Evolutionary conservation across 2,888 invertebrate genomes (phyloP), one percentile per base, ranked within the genome.

Genomic region (Chaitophorus viminalis): DNA sequence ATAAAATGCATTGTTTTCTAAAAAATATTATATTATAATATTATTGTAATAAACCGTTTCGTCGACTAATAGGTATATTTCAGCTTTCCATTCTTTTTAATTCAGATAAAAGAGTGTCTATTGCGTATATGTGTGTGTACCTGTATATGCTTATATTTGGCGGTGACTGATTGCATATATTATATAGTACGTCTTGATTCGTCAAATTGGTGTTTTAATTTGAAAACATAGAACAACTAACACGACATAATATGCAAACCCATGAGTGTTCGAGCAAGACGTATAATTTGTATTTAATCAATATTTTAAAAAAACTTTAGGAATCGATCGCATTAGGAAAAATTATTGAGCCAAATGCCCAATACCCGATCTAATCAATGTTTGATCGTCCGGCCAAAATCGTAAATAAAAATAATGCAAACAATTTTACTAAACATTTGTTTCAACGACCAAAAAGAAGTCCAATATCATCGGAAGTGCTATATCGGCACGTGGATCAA

Each of bases 11-110:
- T 81, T 65, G 52, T 79, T 79, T 79, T 78, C 65, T 60, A 65
- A 68, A 29, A 39, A 21, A 60, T 33, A 65, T 68, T 68, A 68
- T 36, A 65, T n/a, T 54, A 77, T 54, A 54, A 36, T 54, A 60
- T 60, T 21, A 6, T 6, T 60, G 60, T 60, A 60, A 21, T 60
- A 25, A 60, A 25, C 36, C 17, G 65, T 79, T 65, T 79, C 39
- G 29, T 65, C 65, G 21, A 33, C 54, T 75, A 75, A 79, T 65
- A 36, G n/a, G 18, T 65, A 18, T 79, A 39, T 65, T 81, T 81
- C 39, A 65, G 39, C 65, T 39, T 81, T 81, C 81, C 68, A 68
- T 68, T 81, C 39, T 81, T 81, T 81, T 81, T 39, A 81, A 81
- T 68, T 68, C 39, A 81, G 60, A 60, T 60, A 60, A 60, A 60